Base-by-base conservation (phyloP, 2,888 invertebrate species). In the Osedax frankpressi region DNA sequence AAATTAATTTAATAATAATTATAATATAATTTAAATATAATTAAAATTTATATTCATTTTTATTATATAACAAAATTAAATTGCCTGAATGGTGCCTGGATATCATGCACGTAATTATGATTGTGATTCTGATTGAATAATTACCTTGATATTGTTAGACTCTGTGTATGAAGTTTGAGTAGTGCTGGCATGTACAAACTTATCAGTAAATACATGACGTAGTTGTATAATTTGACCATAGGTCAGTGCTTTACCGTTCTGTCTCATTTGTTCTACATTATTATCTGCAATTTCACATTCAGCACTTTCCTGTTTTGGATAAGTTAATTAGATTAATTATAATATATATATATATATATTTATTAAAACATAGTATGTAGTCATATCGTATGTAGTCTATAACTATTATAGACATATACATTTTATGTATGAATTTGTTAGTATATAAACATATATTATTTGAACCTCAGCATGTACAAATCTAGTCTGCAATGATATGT, bases 161-260 rank as follows among this genome's bases (percentile, higher is more conserved):
- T 83, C 83, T 44, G 81, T 82, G 1, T 74, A 74, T 0, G 81
- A 80, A 2, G 82, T 83, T 24, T 80, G 79, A 2, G 80, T 81
- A 3, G 81, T 81, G 75, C 81, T 82, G 75, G 82, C 80, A 75
- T 82, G 82, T 71, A 82, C 76, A 75, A 78, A 82, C 75, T 82
- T 83, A 28, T 75, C 72, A 2, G 81, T 81, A 75, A 82, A 83
- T 28, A 77, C 60, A 76, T 83, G 82, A 14, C 78, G 77, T 28
- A 83, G 75, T 82, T 68, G 68, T 26, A 68, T 28, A 68, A 68
- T 68, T 28, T 68, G 68, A 24, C 68, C 69, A 30, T 69, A 69
- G 27, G 28, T 29, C 28, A 28, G 11, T 11, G 30, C 27, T 24
- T 69, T 69, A 25, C 69, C 69, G 25, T 30, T 29, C 29, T 69